These are phyloP conservation scores for Morpho helenor DNA, from an alignment of 2,888 invertebrate species.

Conservation along the genomic window DNA sequence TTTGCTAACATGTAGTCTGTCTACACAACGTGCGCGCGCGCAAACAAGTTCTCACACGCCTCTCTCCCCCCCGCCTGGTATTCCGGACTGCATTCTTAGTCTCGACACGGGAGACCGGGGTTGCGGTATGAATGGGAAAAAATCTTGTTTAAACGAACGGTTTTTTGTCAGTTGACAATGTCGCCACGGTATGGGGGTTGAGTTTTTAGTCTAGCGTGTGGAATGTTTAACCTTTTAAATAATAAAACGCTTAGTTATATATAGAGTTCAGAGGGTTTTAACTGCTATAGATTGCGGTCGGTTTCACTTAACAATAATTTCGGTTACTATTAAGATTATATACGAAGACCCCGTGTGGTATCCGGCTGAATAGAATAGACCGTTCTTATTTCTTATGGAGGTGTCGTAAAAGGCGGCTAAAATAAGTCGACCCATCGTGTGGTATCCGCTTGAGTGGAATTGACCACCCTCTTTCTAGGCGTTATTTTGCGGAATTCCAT, in stretches of 20 bases:
- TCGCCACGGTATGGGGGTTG: neutral
- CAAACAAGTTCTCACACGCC: constrained; percentile 24
- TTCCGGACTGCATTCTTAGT: constrained; percentile 32
- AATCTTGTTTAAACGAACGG: constrained; percentile 5
- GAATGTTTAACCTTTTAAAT: neutral
- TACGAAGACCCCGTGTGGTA: no score
- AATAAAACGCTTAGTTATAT: neutral
- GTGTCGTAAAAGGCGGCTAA: no score
- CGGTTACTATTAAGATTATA: no score
- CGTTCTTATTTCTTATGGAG: no score
- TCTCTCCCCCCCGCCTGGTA: constrained; percentile 16
- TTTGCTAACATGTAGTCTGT: neutral
- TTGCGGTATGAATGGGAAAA: constrained; percentile 55
- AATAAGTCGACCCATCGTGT: no score
- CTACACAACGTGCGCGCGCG: constrained; percentile 17
- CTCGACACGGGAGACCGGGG: constrained; percentile 52
- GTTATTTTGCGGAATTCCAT: no score
- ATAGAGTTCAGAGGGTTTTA: no score
- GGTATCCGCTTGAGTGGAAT: no score
- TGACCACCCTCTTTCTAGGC: no score
- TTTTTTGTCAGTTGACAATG: constrained; percentile 8
- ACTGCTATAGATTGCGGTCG: no score
- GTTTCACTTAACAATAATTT: no score
- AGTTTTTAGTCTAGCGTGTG: neutral
- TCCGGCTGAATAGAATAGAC: no score